Percentiles rank a stretch among this genome's conserved stretches.
These are phyloP conservation scores for Tenualosa thibaudeaui DNA, from an alignment of 2,797 vertebrate species.

Conservation along the genomic window DNA sequence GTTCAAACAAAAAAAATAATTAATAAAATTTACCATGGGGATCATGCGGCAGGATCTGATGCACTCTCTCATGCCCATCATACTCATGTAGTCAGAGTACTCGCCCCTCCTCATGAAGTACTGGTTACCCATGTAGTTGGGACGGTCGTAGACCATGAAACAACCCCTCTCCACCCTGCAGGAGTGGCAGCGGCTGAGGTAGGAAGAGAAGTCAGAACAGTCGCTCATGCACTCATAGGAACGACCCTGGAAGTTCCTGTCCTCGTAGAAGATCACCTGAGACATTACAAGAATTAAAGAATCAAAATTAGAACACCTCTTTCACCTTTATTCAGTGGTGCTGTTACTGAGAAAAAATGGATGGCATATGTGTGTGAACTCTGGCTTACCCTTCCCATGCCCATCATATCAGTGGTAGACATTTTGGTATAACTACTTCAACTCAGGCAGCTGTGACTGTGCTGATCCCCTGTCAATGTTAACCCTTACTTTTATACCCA, in stretches of 20 bases:
- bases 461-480: slow-evolving; percentile 57
- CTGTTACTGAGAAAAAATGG: not conserved
- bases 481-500: slow-evolving; percentile 72
- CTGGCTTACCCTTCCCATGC: slow-evolving; percentile 65
- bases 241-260: slow-evolving; percentile 49
- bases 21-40: slow-evolving; percentile 35
- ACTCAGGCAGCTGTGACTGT: not conserved
- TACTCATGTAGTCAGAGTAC: slow-evolving; percentile 55
- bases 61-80: slow-evolving; percentile 46
- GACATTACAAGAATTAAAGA: not conserved
- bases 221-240: slow-evolving; percentile 47
- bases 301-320: slow-evolving; percentile 12
- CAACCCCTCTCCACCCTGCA: slow-evolving; percentile 53
- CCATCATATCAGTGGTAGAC: slow-evolving; percentile 32
- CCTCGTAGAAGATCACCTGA: slow-evolving; percentile 48
- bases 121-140: slow-evolving; percentile 59
- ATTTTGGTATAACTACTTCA: not conserved
- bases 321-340: not conserved
- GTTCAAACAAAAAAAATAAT: not conserved
- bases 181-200: slow-evolving; percentile 53
- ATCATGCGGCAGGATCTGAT: slow-evolving; percentile 53
- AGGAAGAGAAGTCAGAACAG: slow-evolving; percentile 43
- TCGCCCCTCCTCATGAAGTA: slow-evolving; percentile 56
- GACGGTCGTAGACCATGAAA: slow-evolving; percentile 58
- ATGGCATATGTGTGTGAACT: not conserved